Evolutionary conservation across 35 echinoderm and acorn worm genomes (phyloP).

Genomic region (Apostichopus californicus): DNA sequence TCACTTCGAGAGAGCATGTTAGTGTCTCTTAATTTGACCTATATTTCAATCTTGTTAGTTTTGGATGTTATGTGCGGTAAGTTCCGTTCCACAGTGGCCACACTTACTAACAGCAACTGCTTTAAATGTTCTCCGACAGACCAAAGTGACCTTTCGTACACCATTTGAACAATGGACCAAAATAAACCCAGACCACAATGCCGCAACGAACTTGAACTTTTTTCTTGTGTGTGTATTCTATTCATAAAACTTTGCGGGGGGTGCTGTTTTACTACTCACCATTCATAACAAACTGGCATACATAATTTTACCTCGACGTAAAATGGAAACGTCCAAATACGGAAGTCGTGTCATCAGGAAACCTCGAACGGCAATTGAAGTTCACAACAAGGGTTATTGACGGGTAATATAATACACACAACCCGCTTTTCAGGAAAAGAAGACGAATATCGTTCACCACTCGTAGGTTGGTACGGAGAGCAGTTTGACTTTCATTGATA

Average conservation of each 20-base stretch:
- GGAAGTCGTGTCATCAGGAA: conserved; percentile 42
- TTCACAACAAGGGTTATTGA: neutral
- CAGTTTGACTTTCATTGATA: too few relatives aligned
- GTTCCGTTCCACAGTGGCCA: too few relatives aligned
- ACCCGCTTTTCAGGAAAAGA: neutral
- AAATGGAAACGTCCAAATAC: conserved; percentile 38
- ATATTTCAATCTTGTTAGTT: too few relatives aligned
- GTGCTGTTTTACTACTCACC: neutral
- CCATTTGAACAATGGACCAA: neutral
- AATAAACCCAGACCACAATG: neutral
- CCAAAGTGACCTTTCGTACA: too few relatives aligned
- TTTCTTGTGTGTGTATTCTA: neutral
- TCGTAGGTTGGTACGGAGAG: too few relatives aligned
- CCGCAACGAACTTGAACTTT: neutral
- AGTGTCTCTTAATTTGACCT: too few relatives aligned
- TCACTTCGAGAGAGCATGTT: too few relatives aligned
- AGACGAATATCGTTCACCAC: too few relatives aligned
- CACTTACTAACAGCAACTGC: too few relatives aligned
- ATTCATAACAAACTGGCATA: neutral
- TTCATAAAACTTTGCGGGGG: neutral
- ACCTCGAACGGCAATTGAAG: neutral
- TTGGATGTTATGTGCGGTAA: too few relatives aligned
- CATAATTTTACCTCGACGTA: neutral
- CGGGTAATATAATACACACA: neutral
- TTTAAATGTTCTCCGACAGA: too few relatives aligned